phyloP scores from a whole-genome alignment of 37 sponge, comb jelly and placozoan genomes.

The Halisarca cf. caerulea region DNA sequence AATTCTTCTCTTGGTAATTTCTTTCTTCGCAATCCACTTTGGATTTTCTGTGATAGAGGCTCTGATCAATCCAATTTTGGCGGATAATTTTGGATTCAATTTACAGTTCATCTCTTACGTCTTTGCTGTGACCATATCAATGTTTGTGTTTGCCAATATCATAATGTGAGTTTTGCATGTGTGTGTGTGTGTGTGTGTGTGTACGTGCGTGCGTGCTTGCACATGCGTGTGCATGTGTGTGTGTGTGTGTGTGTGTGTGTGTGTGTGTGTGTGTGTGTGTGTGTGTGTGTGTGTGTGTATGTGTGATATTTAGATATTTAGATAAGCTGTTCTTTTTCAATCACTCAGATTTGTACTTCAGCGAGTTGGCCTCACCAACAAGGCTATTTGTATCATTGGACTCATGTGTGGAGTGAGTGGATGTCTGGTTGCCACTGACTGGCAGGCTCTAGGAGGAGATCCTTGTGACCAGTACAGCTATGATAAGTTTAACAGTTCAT shows the following conservation, averaged over 20 bases:
- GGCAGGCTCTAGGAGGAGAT: constrained; percentile 60
- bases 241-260: constrained; percentile 24
- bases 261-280: not conserved
- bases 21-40: constrained; percentile 35
- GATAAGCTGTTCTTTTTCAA: too few species aligned
- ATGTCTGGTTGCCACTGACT: constrained; percentile 26
- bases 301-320: too few species aligned
- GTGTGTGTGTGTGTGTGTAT: constrained; percentile 21
- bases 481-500: not conserved
- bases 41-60: constrained; percentile 47
- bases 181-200: constrained; percentile 39
- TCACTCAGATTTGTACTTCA: constrained; percentile 37
- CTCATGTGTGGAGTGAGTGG: not conserved
- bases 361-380: constrained; percentile 20
- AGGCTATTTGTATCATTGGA: constrained; percentile 14
- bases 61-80: constrained; percentile 62
- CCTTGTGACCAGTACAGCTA: constrained; percentile 51
- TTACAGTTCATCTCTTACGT: constrained; percentile 36
- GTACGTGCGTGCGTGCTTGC: constrained; percentile 10
- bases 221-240: constrained; percentile 13
- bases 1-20: not conserved
- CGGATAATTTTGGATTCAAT: constrained; percentile 58
- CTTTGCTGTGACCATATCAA: not conserved
- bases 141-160: not conserved
- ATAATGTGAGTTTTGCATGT: constrained; percentile 33